These are phyloP conservation scores for Alcis repandata DNA, from an alignment of 2,888 invertebrate species.

Conservation along the genomic window DNA sequence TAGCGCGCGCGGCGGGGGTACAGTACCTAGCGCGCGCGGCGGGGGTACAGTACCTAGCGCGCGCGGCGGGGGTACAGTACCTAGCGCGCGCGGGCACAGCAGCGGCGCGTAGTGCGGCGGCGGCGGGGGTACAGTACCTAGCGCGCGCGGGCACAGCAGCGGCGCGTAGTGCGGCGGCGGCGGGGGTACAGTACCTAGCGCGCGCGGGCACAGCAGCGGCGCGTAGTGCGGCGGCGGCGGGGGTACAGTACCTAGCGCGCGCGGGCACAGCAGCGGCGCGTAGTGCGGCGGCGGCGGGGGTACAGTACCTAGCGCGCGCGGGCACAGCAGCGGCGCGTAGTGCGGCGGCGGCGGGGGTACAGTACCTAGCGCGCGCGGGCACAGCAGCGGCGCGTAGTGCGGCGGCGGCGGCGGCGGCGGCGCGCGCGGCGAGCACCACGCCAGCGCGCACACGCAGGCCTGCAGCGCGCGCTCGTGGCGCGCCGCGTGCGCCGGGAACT, in stretches of 20 bases:
- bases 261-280: not conserved
- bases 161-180: not conserved
- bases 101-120: conserved; percentile 6
- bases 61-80: conserved; percentile 71
- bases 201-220: not conserved
- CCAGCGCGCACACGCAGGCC: conserved; percentile 80
- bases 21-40: too few species aligned
- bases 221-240: too few species aligned
- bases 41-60: too few species aligned
- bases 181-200: too few species aligned
- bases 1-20: too few species aligned
- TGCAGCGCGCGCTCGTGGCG: conserved; percentile 80
- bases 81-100: conserved; percentile 1
- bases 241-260: too few species aligned
- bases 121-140: conserved; percentile 53
- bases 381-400: conserved; percentile 71
- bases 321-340: conserved; percentile 62
- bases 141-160: not conserved
- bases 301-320: conserved; percentile 32
- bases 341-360: conserved; percentile 51
- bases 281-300: too few species aligned
- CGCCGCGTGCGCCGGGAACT: conserved; percentile 90
- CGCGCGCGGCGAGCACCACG: conserved; percentile 74
- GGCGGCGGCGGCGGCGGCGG: conserved; percentile 70
- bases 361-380: conserved; percentile 67